Base-by-base conservation (phyloP, 2,888 invertebrate species). In the Cloeon dipterum region DNA sequence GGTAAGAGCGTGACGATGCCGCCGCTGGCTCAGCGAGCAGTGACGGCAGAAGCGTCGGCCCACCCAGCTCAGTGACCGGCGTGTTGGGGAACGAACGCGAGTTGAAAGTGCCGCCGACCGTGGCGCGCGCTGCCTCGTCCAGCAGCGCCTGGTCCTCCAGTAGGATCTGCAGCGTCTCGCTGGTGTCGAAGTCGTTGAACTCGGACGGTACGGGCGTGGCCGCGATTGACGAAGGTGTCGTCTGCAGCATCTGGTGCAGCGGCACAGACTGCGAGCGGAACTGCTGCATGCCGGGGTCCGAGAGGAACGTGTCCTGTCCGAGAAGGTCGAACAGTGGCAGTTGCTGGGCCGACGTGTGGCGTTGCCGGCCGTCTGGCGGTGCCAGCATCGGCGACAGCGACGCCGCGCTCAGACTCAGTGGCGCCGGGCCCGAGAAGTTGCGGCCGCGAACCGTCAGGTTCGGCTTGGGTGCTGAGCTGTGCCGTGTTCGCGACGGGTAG, bases 221-320 rank as follows among this genome's bases (percentile, higher is more conserved):
- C 1, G 70, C 69, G 26, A 73, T 63, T 7, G 73, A 73, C 7
- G 73, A 73, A 37, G 68, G 72, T 32, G 65, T 69, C 1, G 68
- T 67, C 17, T 34, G 39, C n/a, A 39, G 26, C 51, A 66, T 69
- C 42, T 66, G 65, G 47, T 70, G 70, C 16, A 77, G 54, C 0
- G 83, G 83, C 35, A 81, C 83, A 11, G 82, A 82, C 47, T 81
- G 82, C 5, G 82, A 82, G 37, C 83, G 62, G 42, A 44, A 48
- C 44, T 34, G 47, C 41, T 39, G 46, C 38, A 36, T 37, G 16
- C 36, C 37, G 11, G 39, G 26, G n/a, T 38, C 38, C 10, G 38
- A 33, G 20, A 38, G 26, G 4, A 38, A 26, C 20, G 18, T 35
- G 26, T 44, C 42, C 21, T 40, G 42, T 23, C 32, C 39, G 10